phyloP scores from a whole-genome alignment of 2,113 vertebrate species.

The Anhinga rufa region DNA sequence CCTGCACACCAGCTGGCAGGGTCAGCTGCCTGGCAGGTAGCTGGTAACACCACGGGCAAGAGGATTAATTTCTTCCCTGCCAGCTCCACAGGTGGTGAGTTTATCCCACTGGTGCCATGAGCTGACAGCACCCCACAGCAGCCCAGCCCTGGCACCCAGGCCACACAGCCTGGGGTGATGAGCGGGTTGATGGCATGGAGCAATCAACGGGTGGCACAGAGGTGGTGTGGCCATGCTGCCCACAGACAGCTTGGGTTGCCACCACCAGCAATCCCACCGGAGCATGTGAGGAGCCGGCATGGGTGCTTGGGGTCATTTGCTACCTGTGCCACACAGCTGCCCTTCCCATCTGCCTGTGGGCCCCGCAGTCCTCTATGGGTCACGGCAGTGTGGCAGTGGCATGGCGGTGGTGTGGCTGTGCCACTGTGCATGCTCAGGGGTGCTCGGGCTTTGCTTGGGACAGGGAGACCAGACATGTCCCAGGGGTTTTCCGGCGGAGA shows the following conservation, averaged over 20 bases:
- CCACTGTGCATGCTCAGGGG: rapidly evolving
- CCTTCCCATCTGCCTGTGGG: rapidly evolving
- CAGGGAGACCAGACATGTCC: rapidly evolving
- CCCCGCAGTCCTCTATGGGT: rapidly evolving
- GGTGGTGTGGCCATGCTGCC: background rate
- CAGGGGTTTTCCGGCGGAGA: rapidly evolving
- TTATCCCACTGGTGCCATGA: rapidly evolving
- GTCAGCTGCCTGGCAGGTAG: background rate
- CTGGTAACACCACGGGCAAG: rapidly evolving
- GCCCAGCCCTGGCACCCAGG: background rate
- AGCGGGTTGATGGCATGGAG: rapidly evolving
- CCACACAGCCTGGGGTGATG: rapidly evolving
- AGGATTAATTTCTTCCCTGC: background rate
- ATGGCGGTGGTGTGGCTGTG: rapidly evolving
- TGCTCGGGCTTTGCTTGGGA: rapidly evolving
- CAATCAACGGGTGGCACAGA: rapidly evolving
- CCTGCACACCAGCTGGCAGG: background rate
- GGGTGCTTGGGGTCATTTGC: rapidly evolving
- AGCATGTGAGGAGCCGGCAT: rapidly evolving
- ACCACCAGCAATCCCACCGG: rapidly evolving
- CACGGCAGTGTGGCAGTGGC: rapidly evolving
- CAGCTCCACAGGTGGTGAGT: background rate
- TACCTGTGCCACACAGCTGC: rapidly evolving
- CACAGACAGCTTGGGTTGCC: no score
- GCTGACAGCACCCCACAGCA: background rate